A percentile compares a stretch with the other conserved stretches of the same genome.
phyloP scores from a whole-genome alignment of 2,888 invertebrate genomes.

The Hirtodrosophila confusa region DNA sequence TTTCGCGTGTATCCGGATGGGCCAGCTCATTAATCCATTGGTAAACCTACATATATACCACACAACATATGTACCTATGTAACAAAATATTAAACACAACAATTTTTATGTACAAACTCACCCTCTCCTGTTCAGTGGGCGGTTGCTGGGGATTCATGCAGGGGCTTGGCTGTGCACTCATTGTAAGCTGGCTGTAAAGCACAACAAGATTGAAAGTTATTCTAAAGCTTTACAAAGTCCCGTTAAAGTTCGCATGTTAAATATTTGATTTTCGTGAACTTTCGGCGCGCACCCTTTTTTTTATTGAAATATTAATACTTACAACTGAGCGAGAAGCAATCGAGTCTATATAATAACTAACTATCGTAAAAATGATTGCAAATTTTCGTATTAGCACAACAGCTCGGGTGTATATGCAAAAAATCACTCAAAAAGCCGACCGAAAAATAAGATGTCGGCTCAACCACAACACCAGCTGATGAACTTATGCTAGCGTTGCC shows the following conservation, averaged over 20 bases:
- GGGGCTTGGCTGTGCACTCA: constrained; percentile 92
- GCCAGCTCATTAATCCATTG: constrained; percentile 87
- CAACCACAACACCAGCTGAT: constrained; percentile 32
- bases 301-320: not conserved
- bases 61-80: constrained; percentile 1
- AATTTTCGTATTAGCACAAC: constrained; percentile 1
- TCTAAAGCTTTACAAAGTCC: constrained; percentile 12
- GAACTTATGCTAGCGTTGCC: not conserved
- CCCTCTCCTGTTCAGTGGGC: constrained; percentile 86
- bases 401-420: constrained; percentile 2
- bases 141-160: constrained; percentile 86
- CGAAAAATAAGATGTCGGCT: constrained; percentile 46
- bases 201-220: constrained; percentile 2
- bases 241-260: constrained; percentile 11
- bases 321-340: constrained; percentile 4
- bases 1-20: constrained; percentile 97
- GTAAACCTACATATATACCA: constrained; percentile 77
- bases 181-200: constrained; percentile 72
- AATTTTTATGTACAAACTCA: constrained; percentile 22
- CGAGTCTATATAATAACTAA: constrained; percentile 3
- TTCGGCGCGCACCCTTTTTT: not conserved
- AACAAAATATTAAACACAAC: not conserved
- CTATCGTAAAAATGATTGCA: not conserved
- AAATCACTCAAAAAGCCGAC: constrained; percentile 45
- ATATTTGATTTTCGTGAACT: constrained; percentile 1